Evolutionary conservation across 2,888 invertebrate genomes (phyloP), one percentile per base, ranked within the genome.

Genomic region (Torymus texanus): DNA sequence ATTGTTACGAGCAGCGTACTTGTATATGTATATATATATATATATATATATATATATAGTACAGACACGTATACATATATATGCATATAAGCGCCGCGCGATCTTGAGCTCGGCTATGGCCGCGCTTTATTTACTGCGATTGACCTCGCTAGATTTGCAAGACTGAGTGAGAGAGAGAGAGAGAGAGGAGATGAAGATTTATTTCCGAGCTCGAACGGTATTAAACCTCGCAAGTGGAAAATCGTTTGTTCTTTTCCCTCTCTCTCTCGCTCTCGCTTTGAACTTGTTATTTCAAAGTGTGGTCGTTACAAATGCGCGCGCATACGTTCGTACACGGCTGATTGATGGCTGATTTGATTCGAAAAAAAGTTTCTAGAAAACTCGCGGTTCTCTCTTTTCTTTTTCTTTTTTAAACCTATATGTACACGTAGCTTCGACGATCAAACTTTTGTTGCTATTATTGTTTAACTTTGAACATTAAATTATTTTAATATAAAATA

Each of bases 71-170:
- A 63, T 55, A 66, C n/a, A n/a, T n/a, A n/a, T n/a, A n/a, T n/a
- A n/a, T n/a, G n/a, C 70, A 41, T 8, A 59, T 58, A 59, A 55
- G 61, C 68, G 68, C 67, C 14, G 29, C 14, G 29, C 72, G 53
- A 68, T 67, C 68, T 56, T 58, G 77, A 55, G 66, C 51, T 53
- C 66, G 56, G 41, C 41, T 41, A 21, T 21, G 21, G 41, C 8
- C 41, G 41, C 55, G 67, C 62, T 68, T 73, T 78, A 78, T 78
- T 74, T 73, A 78, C 78, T 62, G 68, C 73, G 62, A 74, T 78
- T 68, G 73, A 78, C 73, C 65, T 78, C 73, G 73, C 18, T 67
- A 55, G 71, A 75, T 67, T 75, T 56, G 75, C 75, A 29, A 29
- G 29, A 55, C 8, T 41, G 41, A 41, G 41, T 8, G 41, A 50